phyloP scores from a whole-genome alignment of 2,888 invertebrate species.

The Pimpla rufipes region DNA sequence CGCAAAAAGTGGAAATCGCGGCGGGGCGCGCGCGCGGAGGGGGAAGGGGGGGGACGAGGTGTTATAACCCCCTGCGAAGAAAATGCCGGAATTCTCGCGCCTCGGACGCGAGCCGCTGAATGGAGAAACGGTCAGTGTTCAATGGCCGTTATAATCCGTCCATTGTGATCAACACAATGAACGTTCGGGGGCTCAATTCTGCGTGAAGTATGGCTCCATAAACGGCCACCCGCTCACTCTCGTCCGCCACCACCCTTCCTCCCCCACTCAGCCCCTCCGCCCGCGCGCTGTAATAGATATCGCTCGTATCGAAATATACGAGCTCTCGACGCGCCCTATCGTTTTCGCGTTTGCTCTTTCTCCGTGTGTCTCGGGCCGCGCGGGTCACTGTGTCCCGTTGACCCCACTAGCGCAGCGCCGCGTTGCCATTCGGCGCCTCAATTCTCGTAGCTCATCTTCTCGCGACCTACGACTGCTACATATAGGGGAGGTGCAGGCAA shows the following conservation, averaged over 20 bases:
- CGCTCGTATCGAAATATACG: constrained; percentile 74
- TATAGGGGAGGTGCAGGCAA: too few relatives aligned
- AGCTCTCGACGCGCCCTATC: constrained; percentile 63
- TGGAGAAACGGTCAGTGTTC: constrained; percentile 74
- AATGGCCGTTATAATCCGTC: constrained; percentile 79
- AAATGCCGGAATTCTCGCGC: constrained; percentile 23
- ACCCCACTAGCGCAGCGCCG: constrained; percentile 45
- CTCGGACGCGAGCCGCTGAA: constrained; percentile 7
- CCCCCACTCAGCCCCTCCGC: not conserved
- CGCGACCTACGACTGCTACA: not conserved
- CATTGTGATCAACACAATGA: constrained; percentile 81
- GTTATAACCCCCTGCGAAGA: constrained; percentile 37
- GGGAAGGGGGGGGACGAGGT: not conserved
- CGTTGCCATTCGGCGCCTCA: not conserved
- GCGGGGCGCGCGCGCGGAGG: not conserved
- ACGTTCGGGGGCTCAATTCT: constrained; percentile 77
- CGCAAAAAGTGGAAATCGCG: too few relatives aligned
- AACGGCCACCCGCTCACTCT: constrained; percentile 71
- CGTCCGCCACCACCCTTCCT: constrained; percentile 17
- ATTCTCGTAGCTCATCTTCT: constrained; percentile 37
- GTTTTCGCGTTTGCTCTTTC: constrained; percentile 54
- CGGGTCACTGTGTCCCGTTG: constrained; percentile 39
- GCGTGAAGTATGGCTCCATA: constrained; percentile 79
- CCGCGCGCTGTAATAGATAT: constrained; percentile 74
- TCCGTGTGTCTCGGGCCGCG: constrained; percentile 16